Evolutionary conservation across 1,140 invertebrate species (phyloP).

Genomic region (Parasteatoda tepidariorum): DNA sequence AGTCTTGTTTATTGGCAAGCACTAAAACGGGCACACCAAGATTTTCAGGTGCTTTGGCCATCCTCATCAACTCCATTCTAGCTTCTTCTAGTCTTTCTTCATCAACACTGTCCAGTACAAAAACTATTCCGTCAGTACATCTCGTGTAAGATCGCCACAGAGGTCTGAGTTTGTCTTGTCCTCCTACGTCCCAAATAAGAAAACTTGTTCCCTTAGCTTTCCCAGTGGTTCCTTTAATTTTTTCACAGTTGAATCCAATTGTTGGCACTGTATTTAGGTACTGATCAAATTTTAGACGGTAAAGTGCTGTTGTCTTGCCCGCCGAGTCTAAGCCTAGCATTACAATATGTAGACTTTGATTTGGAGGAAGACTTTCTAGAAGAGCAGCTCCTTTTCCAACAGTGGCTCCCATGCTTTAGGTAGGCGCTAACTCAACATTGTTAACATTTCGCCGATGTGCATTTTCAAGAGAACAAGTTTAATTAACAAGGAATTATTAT

Average conservation of each 20-base stretch:
- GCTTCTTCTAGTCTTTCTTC: constrained; percentile 92
- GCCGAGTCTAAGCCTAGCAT: constrained; percentile 97
- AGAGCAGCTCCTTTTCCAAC: constrained; percentile 70
- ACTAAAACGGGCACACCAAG: constrained; percentile 89
- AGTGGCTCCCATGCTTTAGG: constrained; percentile 66
- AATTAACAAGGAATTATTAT: neutral
- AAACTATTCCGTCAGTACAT: constrained; percentile 93
- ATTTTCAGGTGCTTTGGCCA: constrained; percentile 88
- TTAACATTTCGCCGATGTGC: neutral
- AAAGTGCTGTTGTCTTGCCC: constrained; percentile 96
- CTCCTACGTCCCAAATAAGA: constrained; percentile 92
- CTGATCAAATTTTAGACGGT: constrained; percentile 96
- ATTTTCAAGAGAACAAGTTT: neutral
- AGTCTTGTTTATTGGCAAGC: constrained; percentile 93
- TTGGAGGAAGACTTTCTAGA: constrained; percentile 76
- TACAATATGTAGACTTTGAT: constrained; percentile 88
- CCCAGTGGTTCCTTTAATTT: constrained; percentile 78
- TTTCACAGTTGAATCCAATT: constrained; percentile 98
- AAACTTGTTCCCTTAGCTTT: constrained; percentile 75
- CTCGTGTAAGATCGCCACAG: constrained; percentile 92
- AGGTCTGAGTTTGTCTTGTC: constrained; percentile 92
- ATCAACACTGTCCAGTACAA: constrained; percentile 91
- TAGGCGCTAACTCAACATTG: neutral
- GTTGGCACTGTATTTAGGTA: constrained; percentile 97
- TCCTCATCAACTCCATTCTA: constrained; percentile 90